These are phyloP conservation scores for Ethmia dodecea DNA, from an alignment of 2,888 invertebrate species.

Conservation along the genomic window DNA sequence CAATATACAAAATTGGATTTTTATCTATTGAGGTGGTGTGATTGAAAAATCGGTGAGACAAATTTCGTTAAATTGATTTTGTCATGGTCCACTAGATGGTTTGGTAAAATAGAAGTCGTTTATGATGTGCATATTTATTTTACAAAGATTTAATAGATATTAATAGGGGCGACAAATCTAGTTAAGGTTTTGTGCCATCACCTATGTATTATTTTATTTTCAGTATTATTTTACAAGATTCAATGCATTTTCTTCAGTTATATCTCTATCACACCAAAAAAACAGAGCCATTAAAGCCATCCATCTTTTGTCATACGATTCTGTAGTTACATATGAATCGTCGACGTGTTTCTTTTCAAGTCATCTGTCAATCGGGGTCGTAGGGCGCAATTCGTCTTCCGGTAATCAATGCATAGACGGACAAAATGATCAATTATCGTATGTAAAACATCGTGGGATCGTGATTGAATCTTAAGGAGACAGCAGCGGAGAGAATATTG, in stretches of 20 bases:
- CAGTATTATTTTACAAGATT: too few species aligned
- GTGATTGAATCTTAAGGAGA: background rate
- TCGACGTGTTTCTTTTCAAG: constrained; percentile 9
- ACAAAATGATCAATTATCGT: constrained; percentile 53
- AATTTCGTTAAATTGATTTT: constrained; percentile 19
- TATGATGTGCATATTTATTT: too few species aligned
- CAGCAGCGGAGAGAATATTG: too few species aligned
- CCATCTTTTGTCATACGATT: background rate
- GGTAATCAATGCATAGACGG: constrained; percentile 53
- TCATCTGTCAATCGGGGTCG: constrained; percentile 62
- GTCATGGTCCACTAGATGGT: too few species aligned
- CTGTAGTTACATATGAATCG: background rate
- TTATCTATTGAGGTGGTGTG: constrained; percentile 39
- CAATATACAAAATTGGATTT: constrained; percentile 55
- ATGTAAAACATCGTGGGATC: constrained; percentile 24
- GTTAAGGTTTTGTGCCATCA: too few species aligned
- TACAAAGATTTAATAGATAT: too few species aligned
- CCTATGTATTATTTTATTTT: too few species aligned
- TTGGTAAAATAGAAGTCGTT: too few species aligned
- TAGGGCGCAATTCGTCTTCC: constrained; percentile 54
- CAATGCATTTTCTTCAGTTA: too few species aligned
- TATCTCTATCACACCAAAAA: too few species aligned
- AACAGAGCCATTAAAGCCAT: too few species aligned
- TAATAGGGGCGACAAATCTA: too few species aligned
- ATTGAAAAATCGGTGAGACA: constrained; percentile 31